Percentiles rank a stretch among this genome's conserved stretches.
These are phyloP conservation scores for Riparia riparia DNA, from an alignment of 2,113 vertebrate genomes.

Conservation along the genomic window DNA sequence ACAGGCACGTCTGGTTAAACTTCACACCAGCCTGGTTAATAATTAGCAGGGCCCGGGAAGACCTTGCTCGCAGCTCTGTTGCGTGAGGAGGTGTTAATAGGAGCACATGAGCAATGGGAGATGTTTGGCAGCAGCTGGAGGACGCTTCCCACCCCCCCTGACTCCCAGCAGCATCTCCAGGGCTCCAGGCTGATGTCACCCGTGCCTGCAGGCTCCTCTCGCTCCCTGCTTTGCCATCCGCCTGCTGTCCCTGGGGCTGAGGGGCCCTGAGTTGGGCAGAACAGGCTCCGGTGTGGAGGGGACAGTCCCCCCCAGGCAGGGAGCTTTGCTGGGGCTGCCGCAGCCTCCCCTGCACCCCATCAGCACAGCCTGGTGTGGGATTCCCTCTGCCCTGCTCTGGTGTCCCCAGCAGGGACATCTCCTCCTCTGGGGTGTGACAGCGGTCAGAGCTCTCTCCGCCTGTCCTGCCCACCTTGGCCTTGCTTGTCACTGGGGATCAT, in stretches of 20 bases:
- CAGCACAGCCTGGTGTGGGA: not conserved
- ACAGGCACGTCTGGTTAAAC: conserved; percentile 27
- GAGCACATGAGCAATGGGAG: conserved; percentile 12
- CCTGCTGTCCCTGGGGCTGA: not conserved
- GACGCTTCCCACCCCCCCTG: not conserved
- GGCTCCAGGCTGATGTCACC: not conserved
- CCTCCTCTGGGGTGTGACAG: rapidly evolving
- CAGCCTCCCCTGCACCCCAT: not conserved
- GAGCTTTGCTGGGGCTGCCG: not conserved
- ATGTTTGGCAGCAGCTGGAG: not conserved
- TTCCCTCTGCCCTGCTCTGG: not conserved
- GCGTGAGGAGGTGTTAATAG: conserved; percentile 24
- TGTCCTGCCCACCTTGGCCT: not conserved
- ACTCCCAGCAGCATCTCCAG: not conserved
- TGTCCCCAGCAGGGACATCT: not conserved
- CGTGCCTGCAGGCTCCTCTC: not conserved
- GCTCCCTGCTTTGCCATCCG: not conserved
- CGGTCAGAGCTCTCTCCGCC: not conserved
- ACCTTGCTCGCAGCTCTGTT: conserved; percentile 20
- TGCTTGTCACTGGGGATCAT: not conserved
- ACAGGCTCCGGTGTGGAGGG: rapidly evolving
- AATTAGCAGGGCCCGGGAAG: conserved; percentile 45
- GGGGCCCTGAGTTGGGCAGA: not conserved
- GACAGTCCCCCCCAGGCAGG: not conserved
- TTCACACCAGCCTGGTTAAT: conserved; percentile 42